phyloP scores from a whole-genome alignment of 1,140 invertebrate species.

The Drosophila biarmipes region DNA sequence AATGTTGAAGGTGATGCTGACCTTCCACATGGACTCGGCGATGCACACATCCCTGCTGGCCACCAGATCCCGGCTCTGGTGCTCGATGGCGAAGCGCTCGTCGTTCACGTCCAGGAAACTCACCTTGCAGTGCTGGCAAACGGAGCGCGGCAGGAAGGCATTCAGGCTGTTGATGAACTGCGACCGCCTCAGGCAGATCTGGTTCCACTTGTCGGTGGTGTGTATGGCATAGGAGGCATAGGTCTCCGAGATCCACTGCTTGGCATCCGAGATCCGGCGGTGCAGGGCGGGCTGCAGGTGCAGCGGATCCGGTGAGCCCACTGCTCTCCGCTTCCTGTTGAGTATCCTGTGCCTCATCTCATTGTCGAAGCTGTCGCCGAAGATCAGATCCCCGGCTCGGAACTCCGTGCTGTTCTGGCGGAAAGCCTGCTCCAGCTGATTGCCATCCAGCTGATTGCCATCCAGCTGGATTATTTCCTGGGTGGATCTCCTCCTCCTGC shows the following conservation, averaged over 20 bases:
- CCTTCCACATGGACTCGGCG: slow-evolving; percentile 91
- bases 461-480: slow-evolving; percentile 28
- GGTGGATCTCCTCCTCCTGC: slow-evolving; percentile 56
- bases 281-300: slow-evolving; percentile 61
- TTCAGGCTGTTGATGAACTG: slow-evolving; percentile 92
- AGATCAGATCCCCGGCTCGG: slow-evolving; percentile 75
- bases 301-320: slow-evolving; percentile 84
- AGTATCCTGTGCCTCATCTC: slow-evolving; percentile 85
- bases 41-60: slow-evolving; percentile 91
- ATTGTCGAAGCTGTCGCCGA: slow-evolving; percentile 81
- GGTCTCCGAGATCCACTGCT: slow-evolving; percentile 93
- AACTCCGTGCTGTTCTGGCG: slow-evolving; percentile 75
- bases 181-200: slow-evolving; percentile 91
- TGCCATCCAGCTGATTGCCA: slow-evolving; percentile 69
- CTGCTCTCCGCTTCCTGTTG: slow-evolving; percentile 85
- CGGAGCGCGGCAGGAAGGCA: slow-evolving; percentile 90
- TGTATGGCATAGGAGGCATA: slow-evolving; percentile 93
- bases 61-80: slow-evolving; percentile 91
- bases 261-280: slow-evolving; percentile 87
- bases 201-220: slow-evolving; percentile 90
- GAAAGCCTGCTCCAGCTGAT: slow-evolving; percentile 54
- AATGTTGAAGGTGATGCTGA: slow-evolving; percentile 89
- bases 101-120: slow-evolving; percentile 92
- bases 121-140: slow-evolving; percentile 89
- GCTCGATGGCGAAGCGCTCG: slow-evolving; percentile 91